phyloP scores from a whole-genome alignment of 1,140 invertebrate species.

The Chrysoperla carnea region DNA sequence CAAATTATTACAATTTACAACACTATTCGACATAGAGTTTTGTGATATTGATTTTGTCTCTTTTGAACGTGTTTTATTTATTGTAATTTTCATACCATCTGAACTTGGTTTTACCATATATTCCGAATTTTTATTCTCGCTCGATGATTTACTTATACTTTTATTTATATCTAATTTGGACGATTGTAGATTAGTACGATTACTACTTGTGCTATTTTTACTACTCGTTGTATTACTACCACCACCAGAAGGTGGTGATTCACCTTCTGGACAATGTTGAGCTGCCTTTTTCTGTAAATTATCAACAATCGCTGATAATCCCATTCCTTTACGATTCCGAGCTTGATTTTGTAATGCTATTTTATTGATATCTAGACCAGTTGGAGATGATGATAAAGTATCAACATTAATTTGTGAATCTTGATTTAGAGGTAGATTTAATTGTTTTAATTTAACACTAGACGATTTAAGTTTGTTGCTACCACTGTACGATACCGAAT shows the following conservation, averaged over 20 bases:
- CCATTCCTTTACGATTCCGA: constrained; percentile 48
- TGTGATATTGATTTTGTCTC: constrained; percentile 30
- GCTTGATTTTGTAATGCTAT: constrained; percentile 30
- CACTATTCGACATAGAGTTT: constrained; percentile 14
- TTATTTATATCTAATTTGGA: constrained; percentile 34
- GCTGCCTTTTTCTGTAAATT: constrained; percentile 50
- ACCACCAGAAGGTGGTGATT: constrained; percentile 11
- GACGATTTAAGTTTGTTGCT: constrained; percentile 48
- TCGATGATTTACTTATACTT: constrained; percentile 28
- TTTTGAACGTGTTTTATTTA: constrained; percentile 63
- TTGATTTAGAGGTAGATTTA: constrained; percentile 33
- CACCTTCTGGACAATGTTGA: constrained; percentile 37
- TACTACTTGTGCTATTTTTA: constrained; percentile 10
- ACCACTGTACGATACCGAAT: constrained; percentile 13
- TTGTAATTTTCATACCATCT: constrained; percentile 76
- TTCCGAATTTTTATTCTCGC: constrained; percentile 53
- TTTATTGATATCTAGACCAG: constrained; percentile 31
- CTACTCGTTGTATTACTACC: constrained; percentile 12
- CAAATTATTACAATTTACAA: not conserved
- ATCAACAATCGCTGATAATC: constrained; percentile 69
- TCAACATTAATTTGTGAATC: constrained; percentile 13
- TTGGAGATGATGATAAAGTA: constrained; percentile 29
- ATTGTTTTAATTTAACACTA: constrained; percentile 43
- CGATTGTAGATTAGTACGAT: constrained; percentile 17
- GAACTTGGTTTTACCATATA: constrained; percentile 74